Conservation (phyloP, 2,888 invertebrate genomes). For the Sarcophaga caerulescens region DNA sequence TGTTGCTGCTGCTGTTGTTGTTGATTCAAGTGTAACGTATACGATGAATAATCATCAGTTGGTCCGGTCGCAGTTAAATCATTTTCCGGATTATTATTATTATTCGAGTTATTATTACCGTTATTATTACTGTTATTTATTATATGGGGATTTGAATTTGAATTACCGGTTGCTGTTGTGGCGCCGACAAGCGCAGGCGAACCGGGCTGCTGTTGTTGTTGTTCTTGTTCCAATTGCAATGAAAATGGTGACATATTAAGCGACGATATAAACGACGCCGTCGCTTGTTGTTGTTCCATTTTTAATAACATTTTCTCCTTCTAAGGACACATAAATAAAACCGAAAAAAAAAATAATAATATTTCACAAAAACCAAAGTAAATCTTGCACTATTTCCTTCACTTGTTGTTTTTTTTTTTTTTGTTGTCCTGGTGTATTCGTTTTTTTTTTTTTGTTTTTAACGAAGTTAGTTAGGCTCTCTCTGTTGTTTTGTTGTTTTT, state of each 20-base stretch:
- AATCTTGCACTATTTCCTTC: background rate
- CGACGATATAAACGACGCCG: slow-evolving; percentile 93
- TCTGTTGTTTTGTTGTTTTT: background rate
- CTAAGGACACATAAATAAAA: background rate
- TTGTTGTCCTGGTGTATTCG: background rate
- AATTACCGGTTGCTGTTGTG: slow-evolving; percentile 58
- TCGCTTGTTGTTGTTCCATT: slow-evolving; percentile 91
- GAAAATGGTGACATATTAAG: slow-evolving; percentile 94
- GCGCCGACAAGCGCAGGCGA: slow-evolving; percentile 82
- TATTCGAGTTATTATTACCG: slow-evolving; percentile 70
- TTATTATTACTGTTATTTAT: slow-evolving; percentile 68
- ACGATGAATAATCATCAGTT: slow-evolving; percentile 75
- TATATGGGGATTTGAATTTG: slow-evolving; percentile 64
- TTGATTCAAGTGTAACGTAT: slow-evolving; percentile 76
- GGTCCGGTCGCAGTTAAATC: slow-evolving; percentile 70
- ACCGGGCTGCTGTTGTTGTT: slow-evolving; percentile 85
- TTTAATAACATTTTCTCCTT: slow-evolving; percentile 87
- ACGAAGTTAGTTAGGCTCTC: background rate
- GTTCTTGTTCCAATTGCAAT: slow-evolving; percentile 85
- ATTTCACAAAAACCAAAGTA: slow-evolving; percentile 43
- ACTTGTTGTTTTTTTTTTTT: background rate
- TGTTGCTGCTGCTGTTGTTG: slow-evolving; percentile 74
- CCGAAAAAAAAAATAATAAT: background rate
- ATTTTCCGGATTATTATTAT: slow-evolving; percentile 63
- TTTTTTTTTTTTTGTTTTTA: background rate